Evolutionary conservation across 2,113 vertebrate species (phyloP).

Genomic region (Candoia aspera): DNA sequence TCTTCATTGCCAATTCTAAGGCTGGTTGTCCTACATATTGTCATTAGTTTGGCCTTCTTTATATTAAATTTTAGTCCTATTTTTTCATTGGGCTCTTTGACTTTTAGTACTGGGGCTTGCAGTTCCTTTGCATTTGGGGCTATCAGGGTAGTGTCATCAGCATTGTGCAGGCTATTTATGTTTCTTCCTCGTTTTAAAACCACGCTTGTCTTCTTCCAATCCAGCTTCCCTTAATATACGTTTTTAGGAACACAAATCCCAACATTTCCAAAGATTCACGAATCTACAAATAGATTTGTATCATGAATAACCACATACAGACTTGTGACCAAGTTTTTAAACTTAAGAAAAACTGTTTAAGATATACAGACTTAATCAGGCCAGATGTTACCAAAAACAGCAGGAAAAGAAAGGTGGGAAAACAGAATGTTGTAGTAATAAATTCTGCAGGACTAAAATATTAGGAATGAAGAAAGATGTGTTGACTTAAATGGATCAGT

Average conservation of each 20-base stretch:
- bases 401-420: not conserved
- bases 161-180: no score
- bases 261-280: not conserved
- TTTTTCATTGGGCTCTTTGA: no score
- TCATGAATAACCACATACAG: not conserved
- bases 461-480: not conserved
- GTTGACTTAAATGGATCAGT: not conserved
- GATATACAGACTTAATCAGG: not conserved
- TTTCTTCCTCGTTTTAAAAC: no score
- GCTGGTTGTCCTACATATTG: no score
- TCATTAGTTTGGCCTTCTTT: no score
- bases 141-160: no score
- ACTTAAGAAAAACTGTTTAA: not conserved
- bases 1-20: no score
- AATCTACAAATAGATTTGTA: not conserved
- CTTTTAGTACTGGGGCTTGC: no score
- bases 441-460: not conserved
- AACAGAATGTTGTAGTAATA: not conserved
- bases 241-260: not conserved
- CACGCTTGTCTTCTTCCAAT: no score
- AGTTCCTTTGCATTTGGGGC: no score
- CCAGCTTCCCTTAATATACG: no score
- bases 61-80: no score
- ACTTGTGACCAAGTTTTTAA: not conserved
- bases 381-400: not conserved